Evolutionary conservation across 2,113 vertebrate genomes (phyloP).

Genomic region (Diphyllodes magnificus): DNA sequence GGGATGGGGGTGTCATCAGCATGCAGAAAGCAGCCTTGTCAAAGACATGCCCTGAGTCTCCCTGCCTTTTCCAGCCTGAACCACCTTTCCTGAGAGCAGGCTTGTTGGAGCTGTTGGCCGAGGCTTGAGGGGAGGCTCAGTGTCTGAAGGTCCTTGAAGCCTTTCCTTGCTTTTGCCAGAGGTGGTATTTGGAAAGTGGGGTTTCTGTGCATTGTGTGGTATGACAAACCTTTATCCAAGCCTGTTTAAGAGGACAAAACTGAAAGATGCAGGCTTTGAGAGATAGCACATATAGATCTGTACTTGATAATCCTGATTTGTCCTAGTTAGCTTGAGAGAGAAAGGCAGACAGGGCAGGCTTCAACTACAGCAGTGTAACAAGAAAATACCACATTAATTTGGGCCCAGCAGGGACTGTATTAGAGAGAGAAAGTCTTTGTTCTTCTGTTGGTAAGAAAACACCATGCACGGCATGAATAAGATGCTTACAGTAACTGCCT

Average conservation of each 20-base stretch:
- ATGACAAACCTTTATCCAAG: neutral
- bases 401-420: conserved; percentile 14
- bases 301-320: conserved; percentile 36
- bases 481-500: neutral
- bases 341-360: neutral
- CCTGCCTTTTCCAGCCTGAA: neutral
- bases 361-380: neutral
- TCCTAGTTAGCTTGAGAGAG: conserved; percentile 35
- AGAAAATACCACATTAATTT: conserved; percentile 51
- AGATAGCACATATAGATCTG: neutral
- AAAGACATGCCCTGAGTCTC: neutral
- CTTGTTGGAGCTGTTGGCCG: neutral
- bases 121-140: neutral
- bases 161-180: neutral
- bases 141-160: neutral
- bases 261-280: conserved; percentile 1
- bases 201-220: neutral
- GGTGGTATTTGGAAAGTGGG: neutral
- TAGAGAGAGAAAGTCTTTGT: conserved; percentile 31
- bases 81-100: neutral
- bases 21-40: neutral
- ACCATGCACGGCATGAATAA: neutral
- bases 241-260: neutral
- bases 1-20: neutral
- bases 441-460: conserved; percentile 7